These are phyloP conservation scores for Pituophis catenifer DNA, from an alignment of 2,113 vertebrate genomes.

Conservation along the genomic window DNA sequence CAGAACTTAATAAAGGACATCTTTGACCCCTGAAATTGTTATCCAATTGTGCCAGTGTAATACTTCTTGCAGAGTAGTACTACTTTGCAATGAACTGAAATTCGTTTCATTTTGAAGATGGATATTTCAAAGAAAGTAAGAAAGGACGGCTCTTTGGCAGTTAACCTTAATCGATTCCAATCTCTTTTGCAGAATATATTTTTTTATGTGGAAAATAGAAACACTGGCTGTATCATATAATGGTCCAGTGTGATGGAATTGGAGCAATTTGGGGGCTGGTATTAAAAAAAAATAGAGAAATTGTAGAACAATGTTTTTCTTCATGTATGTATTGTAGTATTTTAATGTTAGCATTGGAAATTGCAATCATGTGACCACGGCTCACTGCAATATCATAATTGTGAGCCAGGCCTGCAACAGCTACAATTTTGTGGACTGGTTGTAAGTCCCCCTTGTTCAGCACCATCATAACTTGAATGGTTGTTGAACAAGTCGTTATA, in stretches of 20 bases:
- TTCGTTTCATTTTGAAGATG: not conserved
- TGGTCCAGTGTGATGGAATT: not conserved
- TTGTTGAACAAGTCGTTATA: not conserved
- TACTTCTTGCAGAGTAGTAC: not conserved
- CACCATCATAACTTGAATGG: not conserved
- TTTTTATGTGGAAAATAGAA: not conserved
- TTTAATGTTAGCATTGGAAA: not conserved
- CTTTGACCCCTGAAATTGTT: constrained; percentile 12
- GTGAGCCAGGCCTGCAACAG: not conserved
- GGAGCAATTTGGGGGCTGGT: not conserved
- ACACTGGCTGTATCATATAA: not conserved
- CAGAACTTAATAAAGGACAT: not conserved
- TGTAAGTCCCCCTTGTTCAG: not conserved
- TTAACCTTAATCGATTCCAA: not conserved
- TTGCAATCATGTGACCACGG: not conserved
- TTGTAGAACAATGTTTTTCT: not conserved
- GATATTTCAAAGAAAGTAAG: not conserved
- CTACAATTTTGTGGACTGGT: not conserved
- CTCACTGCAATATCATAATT: not conserved
- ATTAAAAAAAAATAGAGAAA: not conserved
- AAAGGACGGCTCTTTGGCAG: not conserved
- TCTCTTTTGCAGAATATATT: not conserved
- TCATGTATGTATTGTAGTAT: not conserved
- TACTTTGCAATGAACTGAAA: not conserved
- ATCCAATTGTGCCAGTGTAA: constrained; percentile 25